These are phyloP conservation scores for Myotis brandtii DNA, from an alignment of 2,113 vertebrate genomes.

Conservation along the genomic window DNA sequence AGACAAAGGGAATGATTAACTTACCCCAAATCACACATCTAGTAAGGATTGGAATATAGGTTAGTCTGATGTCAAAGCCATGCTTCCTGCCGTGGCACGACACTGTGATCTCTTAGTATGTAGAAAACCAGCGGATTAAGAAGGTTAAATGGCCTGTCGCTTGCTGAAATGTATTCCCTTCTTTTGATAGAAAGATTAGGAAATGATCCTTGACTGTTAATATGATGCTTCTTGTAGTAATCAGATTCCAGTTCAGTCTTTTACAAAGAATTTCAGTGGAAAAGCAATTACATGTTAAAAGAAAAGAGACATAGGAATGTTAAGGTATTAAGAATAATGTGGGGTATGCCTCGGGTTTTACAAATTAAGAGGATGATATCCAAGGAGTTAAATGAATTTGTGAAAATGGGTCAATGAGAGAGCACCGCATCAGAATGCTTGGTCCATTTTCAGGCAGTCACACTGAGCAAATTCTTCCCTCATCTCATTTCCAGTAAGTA, in stretches of 20 bases:
- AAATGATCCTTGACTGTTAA: conserved; percentile 47
- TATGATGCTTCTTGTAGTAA: conserved; percentile 58
- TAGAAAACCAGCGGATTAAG: not conserved
- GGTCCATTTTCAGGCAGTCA: conserved; percentile 48
- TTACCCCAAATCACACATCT: not conserved
- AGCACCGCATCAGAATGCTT: not conserved
- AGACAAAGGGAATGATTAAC: not conserved
- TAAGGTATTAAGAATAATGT: conserved; percentile 62
- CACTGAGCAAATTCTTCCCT: conserved; percentile 30
- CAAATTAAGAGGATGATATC: conserved; percentile 76
- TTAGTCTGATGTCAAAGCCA: not conserved
- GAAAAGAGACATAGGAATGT: conserved; percentile 58
- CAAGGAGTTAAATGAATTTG: conserved; percentile 71
- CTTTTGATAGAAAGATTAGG: conserved; percentile 51
- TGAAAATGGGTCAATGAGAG: conserved; percentile 67
- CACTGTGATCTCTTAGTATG: not conserved
- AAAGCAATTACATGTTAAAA: conserved; percentile 70
- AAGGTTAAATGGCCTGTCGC: not conserved
- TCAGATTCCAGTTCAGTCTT: conserved; percentile 50
- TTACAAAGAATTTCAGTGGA: conserved; percentile 59
- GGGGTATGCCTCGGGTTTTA: conserved; percentile 60
- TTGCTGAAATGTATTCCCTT: not conserved
- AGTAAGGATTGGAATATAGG: not conserved
- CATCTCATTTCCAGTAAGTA: conserved; percentile 52
- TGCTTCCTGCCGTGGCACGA: not conserved